Conservation (phyloP, 2,888 invertebrate species). For the Trachelus troglodyta region DNA sequence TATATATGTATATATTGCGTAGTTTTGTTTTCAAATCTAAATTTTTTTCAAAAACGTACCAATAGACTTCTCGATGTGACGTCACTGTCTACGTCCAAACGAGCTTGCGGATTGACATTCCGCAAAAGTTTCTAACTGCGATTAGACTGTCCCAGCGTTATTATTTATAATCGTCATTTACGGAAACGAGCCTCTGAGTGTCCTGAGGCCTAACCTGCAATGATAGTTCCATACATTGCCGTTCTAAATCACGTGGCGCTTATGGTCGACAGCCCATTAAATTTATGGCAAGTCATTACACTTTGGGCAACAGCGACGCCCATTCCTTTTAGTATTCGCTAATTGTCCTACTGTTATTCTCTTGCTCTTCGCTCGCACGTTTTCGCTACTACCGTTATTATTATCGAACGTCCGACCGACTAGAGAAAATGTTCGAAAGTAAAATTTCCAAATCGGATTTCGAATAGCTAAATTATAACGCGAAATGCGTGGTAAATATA, state of each 20-base stretch:
- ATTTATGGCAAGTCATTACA: not conserved
- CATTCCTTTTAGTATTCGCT: not conserved
- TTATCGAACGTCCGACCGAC: not conserved
- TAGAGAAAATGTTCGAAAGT: not conserved
- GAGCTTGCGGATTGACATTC: not conserved
- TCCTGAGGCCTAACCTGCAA: not conserved
- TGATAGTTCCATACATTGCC: not conserved
- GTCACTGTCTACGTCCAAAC: not conserved
- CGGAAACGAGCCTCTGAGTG: conserved; percentile 18
- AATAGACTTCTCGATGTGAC: not conserved
- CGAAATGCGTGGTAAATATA: too few relatives aligned
- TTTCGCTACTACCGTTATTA: not conserved
- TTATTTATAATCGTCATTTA: conserved; percentile 23
- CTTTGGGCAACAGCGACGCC: not conserved
- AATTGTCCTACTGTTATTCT: not conserved
- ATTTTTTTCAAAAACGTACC: not conserved
- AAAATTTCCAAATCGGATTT: not conserved
- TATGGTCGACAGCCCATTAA: not conserved
- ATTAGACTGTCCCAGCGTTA: conserved; percentile 17
- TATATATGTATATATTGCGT: too few relatives aligned
- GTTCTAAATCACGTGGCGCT: not conserved
- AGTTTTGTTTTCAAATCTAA: too few relatives aligned
- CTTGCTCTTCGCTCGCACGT: not conserved
- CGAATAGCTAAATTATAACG: not conserved
- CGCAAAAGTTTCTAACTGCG: conserved; percentile 22